Percentiles rank a stretch among this genome's conserved stretches.
Evolutionary conservation across 1,140 invertebrate species (phyloP).

Genomic region (Procambarus virginalis): DNA sequence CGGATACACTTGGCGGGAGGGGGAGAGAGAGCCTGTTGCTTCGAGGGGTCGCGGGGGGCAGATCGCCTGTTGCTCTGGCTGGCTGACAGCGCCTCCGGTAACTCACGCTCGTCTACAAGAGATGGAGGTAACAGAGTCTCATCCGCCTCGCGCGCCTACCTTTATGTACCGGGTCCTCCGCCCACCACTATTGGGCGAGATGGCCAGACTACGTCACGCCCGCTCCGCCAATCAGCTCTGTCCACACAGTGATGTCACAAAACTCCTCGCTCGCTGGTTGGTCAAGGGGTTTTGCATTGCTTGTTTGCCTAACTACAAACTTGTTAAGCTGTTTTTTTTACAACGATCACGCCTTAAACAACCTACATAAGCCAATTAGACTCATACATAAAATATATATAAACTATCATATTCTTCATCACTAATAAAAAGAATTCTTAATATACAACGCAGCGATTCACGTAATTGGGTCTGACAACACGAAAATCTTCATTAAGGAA

Average conservation of each 20-base stretch:
- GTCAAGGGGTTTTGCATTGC: constrained; percentile 7
- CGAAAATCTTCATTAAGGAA: too few relatives aligned
- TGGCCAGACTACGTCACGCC: neutral
- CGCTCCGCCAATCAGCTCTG: neutral
- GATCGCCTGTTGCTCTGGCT: constrained; percentile 22
- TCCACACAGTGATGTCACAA: neutral
- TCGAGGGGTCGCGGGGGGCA: neutral
- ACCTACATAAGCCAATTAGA: neutral
- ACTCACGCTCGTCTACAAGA: neutral
- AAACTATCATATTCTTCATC: neutral
- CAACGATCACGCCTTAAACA: neutral
- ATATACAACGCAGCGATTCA: neutral
- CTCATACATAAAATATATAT: neutral
- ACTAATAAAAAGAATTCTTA: neutral
- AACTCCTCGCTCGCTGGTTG: neutral
- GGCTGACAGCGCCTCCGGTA: neutral
- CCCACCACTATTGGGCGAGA: constrained; percentile 6
- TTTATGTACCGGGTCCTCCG: constrained; percentile 17
- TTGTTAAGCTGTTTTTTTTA: neutral
- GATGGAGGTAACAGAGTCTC: constrained; percentile 15
- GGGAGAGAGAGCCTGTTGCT: neutral
- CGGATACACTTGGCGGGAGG: too few relatives aligned
- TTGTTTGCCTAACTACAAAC: constrained; percentile 20
- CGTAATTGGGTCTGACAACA: neutral
- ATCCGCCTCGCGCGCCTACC: constrained; percentile 7